phyloP scores from a whole-genome alignment of 37 sponge, comb jelly and placozoan species.

The Spongilla lacustris region DNA sequence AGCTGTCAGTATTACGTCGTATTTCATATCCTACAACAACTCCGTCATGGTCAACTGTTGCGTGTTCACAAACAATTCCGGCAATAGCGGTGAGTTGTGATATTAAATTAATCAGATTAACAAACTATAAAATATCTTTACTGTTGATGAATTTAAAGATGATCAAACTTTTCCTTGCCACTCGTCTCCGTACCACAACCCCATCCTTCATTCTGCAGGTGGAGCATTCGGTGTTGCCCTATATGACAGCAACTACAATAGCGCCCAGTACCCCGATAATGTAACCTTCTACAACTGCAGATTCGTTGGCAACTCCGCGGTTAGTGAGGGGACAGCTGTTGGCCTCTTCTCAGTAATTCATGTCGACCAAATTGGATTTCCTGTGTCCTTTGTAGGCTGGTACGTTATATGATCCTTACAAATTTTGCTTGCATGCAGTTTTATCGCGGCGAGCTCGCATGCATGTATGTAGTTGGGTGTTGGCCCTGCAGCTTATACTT shows the following conservation, averaged over 20 bases:
- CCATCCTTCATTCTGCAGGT: conserved; percentile 23
- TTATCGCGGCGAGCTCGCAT: no score
- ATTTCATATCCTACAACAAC: conserved; percentile 56
- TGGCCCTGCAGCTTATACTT: no score
- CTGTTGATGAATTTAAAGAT: no score
- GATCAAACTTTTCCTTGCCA: background rate
- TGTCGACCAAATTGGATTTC: conserved; percentile 83
- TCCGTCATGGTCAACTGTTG: conserved; percentile 39
- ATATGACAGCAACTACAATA: conserved; percentile 57
- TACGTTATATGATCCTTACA: conserved; percentile 30
- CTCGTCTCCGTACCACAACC: background rate
- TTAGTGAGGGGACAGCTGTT: conserved; percentile 81
- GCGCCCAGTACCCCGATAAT: conserved; percentile 29
- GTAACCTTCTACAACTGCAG: conserved; percentile 57
- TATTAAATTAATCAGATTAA: background rate
- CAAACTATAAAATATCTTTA: no score
- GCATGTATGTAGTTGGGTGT: no score
- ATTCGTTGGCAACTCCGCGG: conserved; percentile 53
- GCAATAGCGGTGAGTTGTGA: conserved; percentile 34
- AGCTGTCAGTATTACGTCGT: conserved; percentile 68
- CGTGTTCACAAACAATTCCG: conserved; percentile 42
- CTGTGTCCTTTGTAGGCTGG: conserved; percentile 63
- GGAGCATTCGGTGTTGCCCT: conserved; percentile 75
- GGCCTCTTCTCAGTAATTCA: conserved; percentile 79
- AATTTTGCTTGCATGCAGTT: no score